A percentile compares a stretch with the other conserved stretches of the same genome.
Evolutionary conservation across 2,113 vertebrate species (phyloP).

Genomic region (Rhinichthys klamathensis): DNA sequence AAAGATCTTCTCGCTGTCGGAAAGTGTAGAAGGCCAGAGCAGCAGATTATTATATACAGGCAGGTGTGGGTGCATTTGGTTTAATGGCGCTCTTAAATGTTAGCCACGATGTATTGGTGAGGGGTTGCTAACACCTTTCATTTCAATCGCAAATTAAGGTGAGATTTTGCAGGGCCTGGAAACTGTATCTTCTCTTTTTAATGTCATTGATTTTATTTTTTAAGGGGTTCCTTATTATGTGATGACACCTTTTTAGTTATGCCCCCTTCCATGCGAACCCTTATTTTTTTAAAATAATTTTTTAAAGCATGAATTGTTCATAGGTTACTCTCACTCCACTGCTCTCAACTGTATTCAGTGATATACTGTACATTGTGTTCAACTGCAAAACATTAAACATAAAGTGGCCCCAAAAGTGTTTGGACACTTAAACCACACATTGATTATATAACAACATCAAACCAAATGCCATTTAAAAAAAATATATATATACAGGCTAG

Average conservation of each 20-base stretch:
- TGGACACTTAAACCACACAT: not conserved
- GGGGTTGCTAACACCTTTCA: constrained; percentile 47
- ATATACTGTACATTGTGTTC: not conserved
- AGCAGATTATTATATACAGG: constrained; percentile 50
- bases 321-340: not conserved
- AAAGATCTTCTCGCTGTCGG: constrained; percentile 45
- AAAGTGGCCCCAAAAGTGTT: not conserved
- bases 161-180: constrained; percentile 18
- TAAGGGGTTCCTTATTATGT: constrained; percentile 32
- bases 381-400: not conserved
- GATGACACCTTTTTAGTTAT: constrained; percentile 13
- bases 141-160: constrained; percentile 55
- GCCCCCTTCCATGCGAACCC: not conserved
- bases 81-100: constrained; percentile 58
- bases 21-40: constrained; percentile 47
- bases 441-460: not conserved
- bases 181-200: not conserved
- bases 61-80: constrained; percentile 62
- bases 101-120: constrained; percentile 37
- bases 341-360: not conserved
- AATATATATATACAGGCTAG: not conserved
- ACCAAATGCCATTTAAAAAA: not conserved
- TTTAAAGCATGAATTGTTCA: not conserved
- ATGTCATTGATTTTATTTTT: constrained; percentile 31
- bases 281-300: too few relatives aligned